These are phyloP conservation scores for Hafferia zeledoni DNA, from an alignment of 2,797 vertebrate species.

Conservation along the genomic window DNA sequence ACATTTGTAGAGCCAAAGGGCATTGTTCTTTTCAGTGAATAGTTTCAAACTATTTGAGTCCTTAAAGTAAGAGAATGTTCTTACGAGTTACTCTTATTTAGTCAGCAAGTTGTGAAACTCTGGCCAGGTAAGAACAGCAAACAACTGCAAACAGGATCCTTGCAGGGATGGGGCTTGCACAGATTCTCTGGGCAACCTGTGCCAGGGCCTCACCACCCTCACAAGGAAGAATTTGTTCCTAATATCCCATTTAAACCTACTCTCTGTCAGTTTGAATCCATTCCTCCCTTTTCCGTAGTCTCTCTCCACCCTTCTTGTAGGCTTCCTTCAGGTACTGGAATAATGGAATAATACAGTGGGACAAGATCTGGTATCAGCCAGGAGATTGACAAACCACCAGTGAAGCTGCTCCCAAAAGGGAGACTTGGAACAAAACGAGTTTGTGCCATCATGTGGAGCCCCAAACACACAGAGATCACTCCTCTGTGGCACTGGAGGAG, in stretches of 20 bases:
- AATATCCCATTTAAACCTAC: background rate
- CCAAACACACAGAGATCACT: background rate
- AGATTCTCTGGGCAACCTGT: background rate
- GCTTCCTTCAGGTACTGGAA: background rate
- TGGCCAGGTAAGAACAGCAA: slow-evolving; percentile 36
- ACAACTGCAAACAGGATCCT: background rate
- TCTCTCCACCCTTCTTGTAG: background rate
- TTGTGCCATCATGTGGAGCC: background rate
- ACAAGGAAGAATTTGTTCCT: background rate
- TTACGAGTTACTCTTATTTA: background rate
- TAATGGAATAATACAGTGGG: background rate
- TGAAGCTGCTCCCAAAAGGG: background rate
- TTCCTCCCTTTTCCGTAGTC: background rate
- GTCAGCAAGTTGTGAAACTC: slow-evolving; percentile 4
- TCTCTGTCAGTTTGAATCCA: background rate
- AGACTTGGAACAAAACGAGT: background rate
- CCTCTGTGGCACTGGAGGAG: background rate
- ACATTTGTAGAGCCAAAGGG: slow-evolving; percentile 52
- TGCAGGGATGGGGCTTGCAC: background rate
- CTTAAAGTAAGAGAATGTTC: slow-evolving; percentile 14
- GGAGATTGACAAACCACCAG: background rate
- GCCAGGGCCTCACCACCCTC: background rate
- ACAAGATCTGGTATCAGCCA: background rate
- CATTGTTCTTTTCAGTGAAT: slow-evolving; percentile 56
- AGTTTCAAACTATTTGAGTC: slow-evolving; percentile 52